A percentile compares a stretch with the other conserved stretches of the same genome.
phyloP scores from a whole-genome alignment of 2,888 invertebrate species.

The Camponotus fellah region DNA sequence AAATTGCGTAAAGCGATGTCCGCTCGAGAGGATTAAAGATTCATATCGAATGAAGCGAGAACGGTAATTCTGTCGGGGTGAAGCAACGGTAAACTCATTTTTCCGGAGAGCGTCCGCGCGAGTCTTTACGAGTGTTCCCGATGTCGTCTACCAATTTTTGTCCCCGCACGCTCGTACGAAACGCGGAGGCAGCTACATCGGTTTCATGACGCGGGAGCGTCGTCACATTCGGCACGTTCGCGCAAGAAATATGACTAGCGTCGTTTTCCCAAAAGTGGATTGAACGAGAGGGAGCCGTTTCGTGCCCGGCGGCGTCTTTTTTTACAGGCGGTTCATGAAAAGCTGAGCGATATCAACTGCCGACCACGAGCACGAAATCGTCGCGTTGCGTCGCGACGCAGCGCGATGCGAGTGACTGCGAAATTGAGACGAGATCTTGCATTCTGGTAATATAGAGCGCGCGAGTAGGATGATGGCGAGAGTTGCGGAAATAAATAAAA shows the following conservation, averaged over 20 bases:
- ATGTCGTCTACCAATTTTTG: conserved; percentile 50
- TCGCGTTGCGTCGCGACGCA: conserved; percentile 20
- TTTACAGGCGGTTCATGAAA: conserved; percentile 50
- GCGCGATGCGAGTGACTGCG: conserved; percentile 14
- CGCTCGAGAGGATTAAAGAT: conserved; percentile 23
- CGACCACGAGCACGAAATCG: conserved; percentile 49
- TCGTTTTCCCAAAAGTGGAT: conserved; percentile 53
- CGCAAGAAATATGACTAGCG: conserved; percentile 52
- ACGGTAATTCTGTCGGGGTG: conserved; percentile 20
- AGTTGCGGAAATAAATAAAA: conserved; percentile 11
- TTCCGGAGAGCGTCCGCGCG: conserved; percentile 19
- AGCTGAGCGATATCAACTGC: conserved; percentile 49
- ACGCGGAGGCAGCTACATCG: conserved; percentile 33
- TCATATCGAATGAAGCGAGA: conserved; percentile 15
- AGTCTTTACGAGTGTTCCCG: conserved; percentile 41
- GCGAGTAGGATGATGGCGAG: background rate
- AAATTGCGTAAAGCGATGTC: conserved; percentile 25
- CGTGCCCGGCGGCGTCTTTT: conserved; percentile 51
- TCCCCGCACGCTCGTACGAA: conserved; percentile 20
- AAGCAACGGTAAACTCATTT: conserved; percentile 44
- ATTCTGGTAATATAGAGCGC: background rate
- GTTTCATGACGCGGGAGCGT: conserved; percentile 37
- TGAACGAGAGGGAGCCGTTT: conserved; percentile 55
- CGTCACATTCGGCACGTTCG: conserved; percentile 55
- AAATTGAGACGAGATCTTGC: conserved; percentile 31